phyloP scores from a whole-genome alignment of 2,113 vertebrate species.

The Columbina picui region DNA sequence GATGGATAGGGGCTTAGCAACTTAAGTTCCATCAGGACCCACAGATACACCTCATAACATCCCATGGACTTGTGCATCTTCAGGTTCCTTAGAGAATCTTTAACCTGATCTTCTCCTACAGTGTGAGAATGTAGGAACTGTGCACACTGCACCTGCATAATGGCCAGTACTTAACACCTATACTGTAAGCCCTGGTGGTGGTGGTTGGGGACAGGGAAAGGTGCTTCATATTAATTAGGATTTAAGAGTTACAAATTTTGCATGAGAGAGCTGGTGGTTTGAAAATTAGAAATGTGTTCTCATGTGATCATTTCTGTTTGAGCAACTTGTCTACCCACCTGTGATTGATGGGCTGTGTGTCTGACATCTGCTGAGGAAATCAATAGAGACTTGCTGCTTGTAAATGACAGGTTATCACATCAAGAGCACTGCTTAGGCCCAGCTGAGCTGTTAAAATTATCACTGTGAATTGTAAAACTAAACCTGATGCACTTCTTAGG shows the following conservation, averaged over 20 bases:
- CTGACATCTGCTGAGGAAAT: conserved; percentile 8
- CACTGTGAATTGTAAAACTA: background rate
- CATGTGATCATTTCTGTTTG: background rate
- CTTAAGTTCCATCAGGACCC: too few relatives aligned
- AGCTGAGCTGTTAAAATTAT: background rate
- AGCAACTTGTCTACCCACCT: background rate
- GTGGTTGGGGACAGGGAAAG: background rate
- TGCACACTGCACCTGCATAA: fast-evolving
- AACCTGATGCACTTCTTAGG: background rate
- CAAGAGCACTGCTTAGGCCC: background rate
- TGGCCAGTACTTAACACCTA: fast-evolving
- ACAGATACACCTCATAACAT: too few relatives aligned
- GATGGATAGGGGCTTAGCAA: too few relatives aligned
- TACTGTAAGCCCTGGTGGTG: fast-evolving
- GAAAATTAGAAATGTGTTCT: background rate
- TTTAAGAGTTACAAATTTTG: background rate
- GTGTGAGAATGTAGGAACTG: too few relatives aligned
- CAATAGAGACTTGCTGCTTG: background rate
- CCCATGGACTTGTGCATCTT: too few relatives aligned
- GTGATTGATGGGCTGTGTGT: background rate
- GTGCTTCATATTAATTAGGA: background rate
- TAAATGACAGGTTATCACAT: background rate
- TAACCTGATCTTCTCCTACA: too few relatives aligned
- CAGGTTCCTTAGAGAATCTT: too few relatives aligned
- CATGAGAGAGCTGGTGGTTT: background rate